Base-by-base conservation (phyloP, 1,140 invertebrate species). In the Harlomillsia oculata region DNA sequence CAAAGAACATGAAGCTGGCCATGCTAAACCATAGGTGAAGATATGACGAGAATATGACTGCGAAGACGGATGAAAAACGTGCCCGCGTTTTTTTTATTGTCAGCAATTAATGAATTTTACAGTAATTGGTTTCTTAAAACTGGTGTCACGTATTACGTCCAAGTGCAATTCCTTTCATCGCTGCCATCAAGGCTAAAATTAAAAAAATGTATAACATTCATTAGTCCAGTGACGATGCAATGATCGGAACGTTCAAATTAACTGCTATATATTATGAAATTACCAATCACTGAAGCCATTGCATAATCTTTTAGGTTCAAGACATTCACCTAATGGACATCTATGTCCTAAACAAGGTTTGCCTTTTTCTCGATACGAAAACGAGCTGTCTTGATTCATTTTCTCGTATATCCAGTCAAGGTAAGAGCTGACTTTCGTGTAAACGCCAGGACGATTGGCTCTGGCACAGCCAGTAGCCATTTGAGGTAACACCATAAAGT, bases 391-490 rank as follows among this genome's bases (percentile, higher is more conserved):
- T 49, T 61, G 26, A 59, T 59, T 44, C 50, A 67, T 73, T 69
- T 68, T 68, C 11, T 74, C 71, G 62, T 84, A 75, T 25, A 89
- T 85, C 81, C 85, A 89, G 30, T 79, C 76, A 16, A 88, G 69
- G 69, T 89, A 87, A 67, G 85, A 78, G 53, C 82, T 74, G 5
- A 89, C 86, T 70, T 88, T 87, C 0, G 88, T 90, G 72, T 92
- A 93, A 40, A 92, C 87, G 2, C 88, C 89, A 2, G 88, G 88
- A 26, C 85, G 74, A 69, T 86, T 84, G 1, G 83, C 82, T 55
- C 83, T 77, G 1, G 87, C 89, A 68, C 88, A 91, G 0, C 87
- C 86, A 67, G n/a, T 87, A 87, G 0, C 91, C 90, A 74, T 92
- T 88, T 16, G 84, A 87, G 0, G 87, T 89, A 1, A 90, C 81